A percentile compares a stretch with the other conserved stretches of the same genome.
Evolutionary conservation across 2,888 invertebrate species (phyloP).

Genomic region (Heliconius sara): DNA sequence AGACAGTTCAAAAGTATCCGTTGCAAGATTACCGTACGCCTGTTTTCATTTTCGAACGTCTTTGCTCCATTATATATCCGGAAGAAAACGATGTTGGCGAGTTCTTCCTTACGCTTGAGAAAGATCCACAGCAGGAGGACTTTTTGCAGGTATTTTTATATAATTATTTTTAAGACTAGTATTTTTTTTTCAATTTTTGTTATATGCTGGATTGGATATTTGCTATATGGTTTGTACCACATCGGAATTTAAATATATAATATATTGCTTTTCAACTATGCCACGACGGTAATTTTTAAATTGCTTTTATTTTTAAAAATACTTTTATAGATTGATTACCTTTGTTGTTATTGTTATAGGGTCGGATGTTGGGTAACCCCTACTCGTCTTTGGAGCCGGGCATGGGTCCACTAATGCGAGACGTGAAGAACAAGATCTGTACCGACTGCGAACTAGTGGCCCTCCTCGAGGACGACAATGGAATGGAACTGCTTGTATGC

Average conservation of each 20-base stretch:
- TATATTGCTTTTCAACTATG: background rate
- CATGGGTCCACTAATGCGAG: conserved; percentile 98
- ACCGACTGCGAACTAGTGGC: conserved; percentile 99
- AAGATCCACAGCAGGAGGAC: conserved; percentile 99
- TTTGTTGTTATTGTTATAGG: conserved; percentile 71
- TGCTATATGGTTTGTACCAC: too few relatives aligned
- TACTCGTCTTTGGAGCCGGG: conserved; percentile 97
- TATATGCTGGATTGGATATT: background rate
- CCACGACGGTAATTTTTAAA: background rate
- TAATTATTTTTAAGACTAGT: background rate
- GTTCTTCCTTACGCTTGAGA: conserved; percentile 97
- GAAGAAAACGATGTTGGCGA: conserved; percentile 98
- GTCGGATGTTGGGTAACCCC: conserved; percentile 98
- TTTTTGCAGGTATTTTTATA: conserved; percentile 90
- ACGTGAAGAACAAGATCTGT: conserved; percentile 99
- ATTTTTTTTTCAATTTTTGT: background rate
- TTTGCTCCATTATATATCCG: conserved; percentile 98
- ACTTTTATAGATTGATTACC: background rate
- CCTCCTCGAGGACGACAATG: conserved; percentile 98
- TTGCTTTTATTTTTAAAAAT: background rate
- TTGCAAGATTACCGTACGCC: conserved; percentile 97
- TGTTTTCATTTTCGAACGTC: conserved; percentile 97
- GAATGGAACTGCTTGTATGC: conserved; percentile 98
- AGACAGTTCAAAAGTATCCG: conserved; percentile 96
- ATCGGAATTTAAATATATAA: too few relatives aligned